Base-by-base conservation (phyloP, 2,113 vertebrate genomes). In the Pseudopodoces humilis region DNA sequence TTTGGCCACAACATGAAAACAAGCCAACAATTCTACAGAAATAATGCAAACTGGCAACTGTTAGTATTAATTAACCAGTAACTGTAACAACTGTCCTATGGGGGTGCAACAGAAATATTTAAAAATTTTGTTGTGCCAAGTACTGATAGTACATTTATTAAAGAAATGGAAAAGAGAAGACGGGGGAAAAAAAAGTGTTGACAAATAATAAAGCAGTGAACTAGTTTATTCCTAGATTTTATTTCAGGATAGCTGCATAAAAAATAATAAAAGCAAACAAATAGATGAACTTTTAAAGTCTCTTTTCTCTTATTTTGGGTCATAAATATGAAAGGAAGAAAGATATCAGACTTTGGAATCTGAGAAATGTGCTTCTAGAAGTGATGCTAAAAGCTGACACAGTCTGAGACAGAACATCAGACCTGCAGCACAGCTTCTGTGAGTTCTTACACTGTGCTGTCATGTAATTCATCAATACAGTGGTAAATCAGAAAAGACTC, bases 401-500 rank as follows among this genome's bases (percentile, higher is more conserved):
- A 17, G 18, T 43, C 83, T 79, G 91, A 94, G 80, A 85, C 15
- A 35, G n/a, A 95, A 83, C 31, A 84, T 9, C 13, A 75, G 25
- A 83, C 46, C 50, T 75, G 50, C 30, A 81, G 70, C 47, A 55
- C 11, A 52, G n/a, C 52, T 79, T 52, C 83, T n/a, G 8, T 33
- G 71, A 87, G 31, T 47, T 25, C 56, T 31, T 22, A 76, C 6
- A 81, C 43, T 24, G 19, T 52, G 41, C 41, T 58, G 80, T 16
- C 39, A 35, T 0, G 6, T 23, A 77, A 43, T 7, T 82, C 15
- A 58, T 28, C 37, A 75, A 23, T 18, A 44, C 20, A 88, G 78
- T 92, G 83, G 85, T 25, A 83, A 46, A 95, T 60, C 35, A 72
- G 20, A 28, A 70, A 77, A 58, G 14, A 17, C 95, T 98, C 95